Evolutionary conservation across 2,113 vertebrate genomes (phyloP), one percentile per base, ranked within the genome.

Genomic region (Bubalus kerabau): DNA sequence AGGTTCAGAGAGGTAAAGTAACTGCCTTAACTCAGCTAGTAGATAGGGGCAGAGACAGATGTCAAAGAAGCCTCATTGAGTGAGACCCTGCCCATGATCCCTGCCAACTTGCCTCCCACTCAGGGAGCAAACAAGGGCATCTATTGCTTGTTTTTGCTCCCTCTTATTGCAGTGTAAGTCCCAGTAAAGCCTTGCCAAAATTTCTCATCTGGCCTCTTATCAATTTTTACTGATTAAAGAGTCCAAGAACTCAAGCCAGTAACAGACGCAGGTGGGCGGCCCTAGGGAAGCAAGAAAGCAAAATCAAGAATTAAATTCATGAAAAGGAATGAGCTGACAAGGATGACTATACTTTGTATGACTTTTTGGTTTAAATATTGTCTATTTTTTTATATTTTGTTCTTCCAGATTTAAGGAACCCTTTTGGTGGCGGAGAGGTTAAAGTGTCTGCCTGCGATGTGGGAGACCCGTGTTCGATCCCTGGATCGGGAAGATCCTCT

Each of bases 61-160:
- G 1, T 14, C 4, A 28, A n/a, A 48, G 30, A 7, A 30, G 26
- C 59, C 59, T 28, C 32, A n/a, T 2, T 13, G 48, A 16, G 23
- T 1, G 14, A 19, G 19, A 26, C 30, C 17, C 57, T 52, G 24
- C 10, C 32, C 30, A 1, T 0, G 54, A 40, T 2, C 13, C 11
- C 32, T 2, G 0, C 13, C 54, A 15, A 17, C 43, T 43, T 78
- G 24, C 74, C 74, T 46, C 74, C 74, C 40, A 48, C 76, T 23
- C 30, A 32, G 32, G 19, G 80, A 82, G 19, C 80, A 23, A 23
- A n/a, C 32, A 54, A 82, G 32, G 32, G 32, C 50, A 36, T 21
- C 32, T 54, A 19, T 24, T 30, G 21, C 50, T 24, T 54, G 32
- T 24, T 82, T n/a, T 54, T 21, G 0, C 19, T 82, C 32, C 32